Evolutionary conservation across 2,797 vertebrate genomes (phyloP).

Genomic region (Epinephelus coioides): DNA sequence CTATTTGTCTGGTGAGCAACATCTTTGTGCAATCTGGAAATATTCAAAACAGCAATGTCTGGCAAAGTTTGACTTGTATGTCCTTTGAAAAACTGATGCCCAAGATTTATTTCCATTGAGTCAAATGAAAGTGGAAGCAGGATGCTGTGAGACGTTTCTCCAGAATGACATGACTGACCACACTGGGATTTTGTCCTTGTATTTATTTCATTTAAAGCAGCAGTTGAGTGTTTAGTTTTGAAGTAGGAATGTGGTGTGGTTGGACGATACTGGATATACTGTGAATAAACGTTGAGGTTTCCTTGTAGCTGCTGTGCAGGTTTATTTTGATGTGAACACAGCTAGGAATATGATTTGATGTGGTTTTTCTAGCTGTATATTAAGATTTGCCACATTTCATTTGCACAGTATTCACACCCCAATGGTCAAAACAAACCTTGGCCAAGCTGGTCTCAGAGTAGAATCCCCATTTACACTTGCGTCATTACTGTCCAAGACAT

Average conservation of each 20-base stretch:
- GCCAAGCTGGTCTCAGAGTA: background rate
- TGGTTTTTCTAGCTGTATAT: conserved; percentile 5
- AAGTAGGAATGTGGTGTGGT: background rate
- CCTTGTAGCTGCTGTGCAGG: background rate
- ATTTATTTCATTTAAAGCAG: background rate
- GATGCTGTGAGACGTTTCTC: background rate
- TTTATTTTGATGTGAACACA: conserved; percentile 17
- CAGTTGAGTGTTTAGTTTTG: background rate
- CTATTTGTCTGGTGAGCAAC: too few relatives aligned
- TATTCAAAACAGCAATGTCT: too few relatives aligned
- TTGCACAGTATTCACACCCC: conserved; percentile 10
- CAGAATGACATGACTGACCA: background rate
- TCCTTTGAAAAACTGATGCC: too few relatives aligned
- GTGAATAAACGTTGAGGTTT: background rate
- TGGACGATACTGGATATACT: background rate
- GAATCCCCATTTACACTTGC: conserved; percentile 10
- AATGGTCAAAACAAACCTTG: conserved; percentile 22
- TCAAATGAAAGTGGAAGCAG: too few relatives aligned
- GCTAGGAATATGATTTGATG: background rate
- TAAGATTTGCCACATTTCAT: conserved; percentile 16
- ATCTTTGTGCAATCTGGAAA: too few relatives aligned
- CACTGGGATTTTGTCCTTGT: background rate
- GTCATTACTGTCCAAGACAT: conserved; percentile 11
- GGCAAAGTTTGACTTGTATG: too few relatives aligned
- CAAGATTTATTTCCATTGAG: too few relatives aligned